These are phyloP conservation scores for Cirrhinus mrigala DNA, from an alignment of 2,797 vertebrate genomes.

Conservation along the genomic window DNA sequence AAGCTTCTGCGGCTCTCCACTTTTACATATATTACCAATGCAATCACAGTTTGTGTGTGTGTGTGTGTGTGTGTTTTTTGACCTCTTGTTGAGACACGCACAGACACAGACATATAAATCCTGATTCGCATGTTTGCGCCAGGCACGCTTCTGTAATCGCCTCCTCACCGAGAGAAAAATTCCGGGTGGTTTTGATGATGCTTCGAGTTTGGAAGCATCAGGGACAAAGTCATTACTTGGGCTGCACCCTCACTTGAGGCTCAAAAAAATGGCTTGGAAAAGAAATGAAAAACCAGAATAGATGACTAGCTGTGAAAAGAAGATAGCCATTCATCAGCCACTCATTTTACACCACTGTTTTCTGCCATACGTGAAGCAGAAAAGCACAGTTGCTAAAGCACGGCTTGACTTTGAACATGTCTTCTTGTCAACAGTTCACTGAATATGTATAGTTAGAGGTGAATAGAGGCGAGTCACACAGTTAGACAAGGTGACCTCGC, in stretches of 20 bases:
- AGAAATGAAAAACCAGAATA: slow-evolving; percentile 44
- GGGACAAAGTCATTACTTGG: slow-evolving; percentile 55
- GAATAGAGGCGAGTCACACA: slow-evolving; percentile 6
- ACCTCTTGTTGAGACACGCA: slow-evolving; percentile 21
- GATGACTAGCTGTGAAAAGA: slow-evolving; percentile 47
- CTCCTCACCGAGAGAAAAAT: slow-evolving; percentile 9
- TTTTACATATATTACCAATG: slow-evolving; percentile 52
- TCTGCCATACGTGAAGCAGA: neutral
- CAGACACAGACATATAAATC: slow-evolving; percentile 16
- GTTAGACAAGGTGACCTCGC: slow-evolving; percentile 26
- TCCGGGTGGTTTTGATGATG: slow-evolving; percentile 21
- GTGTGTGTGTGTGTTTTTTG: neutral
- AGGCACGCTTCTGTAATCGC: slow-evolving; percentile 7
- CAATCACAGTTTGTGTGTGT: slow-evolving; percentile 2
- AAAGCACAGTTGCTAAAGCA: slow-evolving; percentile 25
- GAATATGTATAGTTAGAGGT: slow-evolving; percentile 42
- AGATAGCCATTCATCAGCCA: slow-evolving; percentile 42
- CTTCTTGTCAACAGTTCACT: slow-evolving; percentile 54
- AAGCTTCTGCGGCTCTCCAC: slow-evolving; percentile 24
- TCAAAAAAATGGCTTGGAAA: slow-evolving; percentile 35
- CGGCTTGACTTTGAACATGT: slow-evolving; percentile 49
- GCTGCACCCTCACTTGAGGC: slow-evolving; percentile 45
- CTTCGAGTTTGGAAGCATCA: slow-evolving; percentile 2
- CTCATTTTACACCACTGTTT: slow-evolving; percentile 17
- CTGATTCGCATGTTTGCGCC: neutral